Evolutionary conservation across 92 coral and sea anemone genomes (phyloP).

Genomic region (Hydrozoanthus gracilis): DNA sequence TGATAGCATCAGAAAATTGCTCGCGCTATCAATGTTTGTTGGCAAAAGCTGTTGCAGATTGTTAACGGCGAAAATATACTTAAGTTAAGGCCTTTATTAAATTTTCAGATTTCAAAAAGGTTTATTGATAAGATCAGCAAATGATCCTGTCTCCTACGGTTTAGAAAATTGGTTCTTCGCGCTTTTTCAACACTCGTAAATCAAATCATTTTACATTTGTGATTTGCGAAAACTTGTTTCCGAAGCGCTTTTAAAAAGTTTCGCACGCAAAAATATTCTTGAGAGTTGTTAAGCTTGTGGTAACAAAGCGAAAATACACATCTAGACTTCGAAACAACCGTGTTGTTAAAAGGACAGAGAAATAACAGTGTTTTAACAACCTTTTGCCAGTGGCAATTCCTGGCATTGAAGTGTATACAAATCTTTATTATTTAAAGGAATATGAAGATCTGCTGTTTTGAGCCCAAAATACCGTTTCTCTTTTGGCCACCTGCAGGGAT

Average conservation of each 20-base stretch:
- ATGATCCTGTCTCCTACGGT: conserved; percentile 53
- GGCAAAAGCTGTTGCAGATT: conserved; percentile 46
- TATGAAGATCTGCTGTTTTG: conserved; percentile 64
- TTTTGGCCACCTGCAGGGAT: conserved; percentile 74
- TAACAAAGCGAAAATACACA: conserved; percentile 28
- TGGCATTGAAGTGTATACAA: conserved; percentile 27
- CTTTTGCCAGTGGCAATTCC: background rate
- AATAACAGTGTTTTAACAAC: conserved; percentile 37
- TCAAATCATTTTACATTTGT: conserved; percentile 39
- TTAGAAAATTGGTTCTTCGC: conserved; percentile 43
- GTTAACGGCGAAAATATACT: conserved; percentile 37
- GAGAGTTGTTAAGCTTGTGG: conserved; percentile 15
- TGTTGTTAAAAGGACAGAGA: conserved; percentile 26
- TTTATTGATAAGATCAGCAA: conserved; percentile 46
- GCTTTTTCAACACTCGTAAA: conserved; percentile 43
- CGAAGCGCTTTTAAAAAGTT: conserved; percentile 9
- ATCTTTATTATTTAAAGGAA: conserved; percentile 17
- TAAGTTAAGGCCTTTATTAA: conserved; percentile 48
- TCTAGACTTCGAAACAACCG: conserved; percentile 33
- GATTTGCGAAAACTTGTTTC: conserved; percentile 7
- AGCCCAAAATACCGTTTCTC: conserved; percentile 64
- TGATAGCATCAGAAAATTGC: conserved; percentile 51
- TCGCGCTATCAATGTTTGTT: conserved; percentile 40
- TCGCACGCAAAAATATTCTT: conserved; percentile 34
- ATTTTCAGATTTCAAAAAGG: conserved; percentile 43